Evolutionary conservation across 2,113 vertebrate genomes (phyloP).

Genomic region (Drymodes brunneopygia): DNA sequence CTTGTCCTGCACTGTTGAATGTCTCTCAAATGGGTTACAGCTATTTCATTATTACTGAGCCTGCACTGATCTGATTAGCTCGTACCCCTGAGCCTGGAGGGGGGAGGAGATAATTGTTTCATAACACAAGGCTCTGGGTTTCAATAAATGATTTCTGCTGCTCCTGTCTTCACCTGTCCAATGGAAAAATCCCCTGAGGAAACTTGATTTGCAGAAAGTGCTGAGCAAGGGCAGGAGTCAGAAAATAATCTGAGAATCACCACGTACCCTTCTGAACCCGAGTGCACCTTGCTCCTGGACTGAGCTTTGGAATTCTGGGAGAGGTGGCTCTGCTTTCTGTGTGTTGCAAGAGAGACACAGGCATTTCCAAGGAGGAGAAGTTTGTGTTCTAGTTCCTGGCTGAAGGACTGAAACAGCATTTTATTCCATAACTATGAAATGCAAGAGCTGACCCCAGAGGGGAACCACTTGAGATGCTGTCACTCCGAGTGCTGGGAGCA

Average conservation of each 20-base stretch:
- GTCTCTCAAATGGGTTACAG: background rate
- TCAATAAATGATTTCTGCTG: background rate
- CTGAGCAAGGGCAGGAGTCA: background rate
- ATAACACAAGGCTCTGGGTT: slow-evolving; percentile 27
- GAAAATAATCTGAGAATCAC: background rate
- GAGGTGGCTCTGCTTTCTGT: background rate
- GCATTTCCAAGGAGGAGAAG: background rate
- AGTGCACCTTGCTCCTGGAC: background rate
- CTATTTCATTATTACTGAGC: slow-evolving; percentile 6
- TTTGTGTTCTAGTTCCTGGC: background rate
- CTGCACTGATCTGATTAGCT: background rate
- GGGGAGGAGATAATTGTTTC: background rate
- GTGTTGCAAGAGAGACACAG: background rate
- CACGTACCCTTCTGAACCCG: background rate
- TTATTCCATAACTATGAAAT: background rate
- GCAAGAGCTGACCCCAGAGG: background rate
- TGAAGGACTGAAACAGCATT: background rate
- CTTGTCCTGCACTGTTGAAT: background rate
- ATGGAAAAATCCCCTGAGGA: background rate
- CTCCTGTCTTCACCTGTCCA: background rate
- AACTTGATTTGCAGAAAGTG: background rate
- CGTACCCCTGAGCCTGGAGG: background rate
- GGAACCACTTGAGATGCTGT: background rate
- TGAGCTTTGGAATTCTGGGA: background rate
- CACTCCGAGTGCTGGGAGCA: background rate